A percentile compares a stretch with the other conserved stretches of the same genome.
Conservation (phyloP, 2,888 invertebrate genomes). For the Elegia similella region DNA sequence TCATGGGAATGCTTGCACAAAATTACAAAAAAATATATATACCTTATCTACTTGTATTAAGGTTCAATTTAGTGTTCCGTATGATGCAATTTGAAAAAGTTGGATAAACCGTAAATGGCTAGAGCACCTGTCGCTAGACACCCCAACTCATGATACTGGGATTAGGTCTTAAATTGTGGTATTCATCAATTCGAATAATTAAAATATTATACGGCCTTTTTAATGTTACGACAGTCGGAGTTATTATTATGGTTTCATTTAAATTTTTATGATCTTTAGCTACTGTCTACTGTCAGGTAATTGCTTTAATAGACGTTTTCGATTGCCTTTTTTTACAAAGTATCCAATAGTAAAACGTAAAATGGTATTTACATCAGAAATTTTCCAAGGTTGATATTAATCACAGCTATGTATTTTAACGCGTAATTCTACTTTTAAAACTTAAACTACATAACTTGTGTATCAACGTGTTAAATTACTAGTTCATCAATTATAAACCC, state of each 20-base stretch:
- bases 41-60: slow-evolving; percentile 49
- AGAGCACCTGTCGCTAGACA: slow-evolving; percentile 67
- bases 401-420: too few species aligned
- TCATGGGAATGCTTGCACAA: slow-evolving; percentile 67
- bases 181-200: slow-evolving; percentile 17
- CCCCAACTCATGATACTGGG: slow-evolving; percentile 40
- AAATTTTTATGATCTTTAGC: background rate
- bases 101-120: slow-evolving; percentile 61
- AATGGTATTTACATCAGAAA: too few species aligned
- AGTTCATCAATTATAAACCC: too few species aligned
- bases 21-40: slow-evolving; percentile 42
- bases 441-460: too few species aligned
- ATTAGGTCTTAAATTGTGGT: slow-evolving; percentile 42
- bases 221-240: background rate
- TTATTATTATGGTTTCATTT: background rate
- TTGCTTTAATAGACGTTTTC: background rate
- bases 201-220: slow-evolving; percentile 3
- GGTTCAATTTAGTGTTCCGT: slow-evolving; percentile 41
- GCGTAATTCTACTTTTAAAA: too few species aligned
- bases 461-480: too few species aligned
- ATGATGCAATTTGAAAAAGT: slow-evolving; percentile 45
- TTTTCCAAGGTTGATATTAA: too few species aligned
- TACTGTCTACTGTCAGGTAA: background rate
- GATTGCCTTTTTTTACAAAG: background rate
- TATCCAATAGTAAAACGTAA: too few species aligned